A percentile compares a stretch with the other conserved stretches of the same genome.
Conservation (phyloP, 2,113 vertebrate genomes). For the Pelobates fuscus region DNA sequence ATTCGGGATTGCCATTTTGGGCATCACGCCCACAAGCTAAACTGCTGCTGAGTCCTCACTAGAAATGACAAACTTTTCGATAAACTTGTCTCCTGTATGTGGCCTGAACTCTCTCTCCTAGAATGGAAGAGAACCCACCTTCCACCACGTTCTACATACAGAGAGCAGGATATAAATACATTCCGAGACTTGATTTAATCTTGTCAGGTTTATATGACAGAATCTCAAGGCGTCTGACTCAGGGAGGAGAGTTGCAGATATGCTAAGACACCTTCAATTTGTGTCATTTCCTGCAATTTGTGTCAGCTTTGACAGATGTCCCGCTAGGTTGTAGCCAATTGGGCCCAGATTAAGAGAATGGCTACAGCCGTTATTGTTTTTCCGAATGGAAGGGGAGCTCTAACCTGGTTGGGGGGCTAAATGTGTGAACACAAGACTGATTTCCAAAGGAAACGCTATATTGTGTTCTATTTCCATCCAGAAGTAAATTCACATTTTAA, state of each 20-base stretch:
- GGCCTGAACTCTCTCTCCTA: neutral
- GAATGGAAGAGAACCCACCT: neutral
- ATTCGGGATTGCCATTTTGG: constrained; percentile 9
- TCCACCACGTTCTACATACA: neutral
- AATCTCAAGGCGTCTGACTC: constrained; percentile 11
- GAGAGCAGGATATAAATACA: constrained; percentile 3
- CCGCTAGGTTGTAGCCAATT: neutral
- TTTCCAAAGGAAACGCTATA: no score
- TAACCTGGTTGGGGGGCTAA: neutral
- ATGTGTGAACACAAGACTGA: neutral
- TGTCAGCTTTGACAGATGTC: constrained; percentile 31
- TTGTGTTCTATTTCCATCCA: no score
- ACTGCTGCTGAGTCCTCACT: constrained; percentile 9
- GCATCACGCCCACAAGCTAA: neutral
- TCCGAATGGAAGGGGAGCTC: neutral
- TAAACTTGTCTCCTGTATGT: neutral
- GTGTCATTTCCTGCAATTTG: constrained; percentile 30
- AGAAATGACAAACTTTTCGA: neutral
- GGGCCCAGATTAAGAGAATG: constrained; percentile 29
- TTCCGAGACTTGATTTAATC: constrained; percentile 18
- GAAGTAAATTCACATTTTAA: no score
- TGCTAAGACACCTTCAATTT: constrained; percentile 22
- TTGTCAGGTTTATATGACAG: constrained; percentile 22
- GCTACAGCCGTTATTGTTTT: constrained; percentile 17
- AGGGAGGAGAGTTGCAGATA: neutral